Evolutionary conservation across 2,797 vertebrate species (phyloP), one percentile per base, ranked within the genome.

Genomic region (Anguilla marmorata): DNA sequence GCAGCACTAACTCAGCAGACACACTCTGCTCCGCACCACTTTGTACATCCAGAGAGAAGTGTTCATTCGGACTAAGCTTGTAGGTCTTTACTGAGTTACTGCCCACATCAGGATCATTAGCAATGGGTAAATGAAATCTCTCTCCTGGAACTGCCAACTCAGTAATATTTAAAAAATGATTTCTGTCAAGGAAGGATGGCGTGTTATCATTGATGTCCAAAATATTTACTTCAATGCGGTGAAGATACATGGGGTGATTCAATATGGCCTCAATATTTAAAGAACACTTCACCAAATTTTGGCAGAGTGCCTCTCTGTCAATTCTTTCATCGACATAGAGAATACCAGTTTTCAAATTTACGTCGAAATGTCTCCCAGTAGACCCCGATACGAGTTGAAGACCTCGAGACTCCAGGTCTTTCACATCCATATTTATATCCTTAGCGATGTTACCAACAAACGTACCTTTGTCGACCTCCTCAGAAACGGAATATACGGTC

Each of bases 401-500:
- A 12, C 72, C 72, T 3, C 72, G 72, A 33, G 72, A 76, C 1
- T 76, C 72, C 72, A 76, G 72, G 1, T 76, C 72, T 16, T 76
- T 33, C 12, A 76, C 72, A 37, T 76, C 12, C 33, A 76, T 3
- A 76, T 76, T 76, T 76, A 76, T 12, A 76, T 76, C 72, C 72
- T 63, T 50, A 30, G 45, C 83, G 83, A 52, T 84, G 11, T 54
- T 84, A 21, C 50, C 52, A 24, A 84, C 80, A 54, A 95, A 93
- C 72, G 96, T 90, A 3, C 96, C 96, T 12, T 85, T 94, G 1
- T 93, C 93, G 91, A 95, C 92, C 92, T 96, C 96, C 93, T 96
- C 96, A 76, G 87, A 50, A 86, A 91, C 84, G 33, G 87, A 86
- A 87, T 91, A 91, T 74, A 83, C 80, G 76, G 90, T 90, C 58